A percentile compares a stretch with the other conserved stretches of the same genome.
Evolutionary conservation across 2,888 invertebrate genomes (phyloP).

Genomic region (Syrista parreyssii): DNA sequence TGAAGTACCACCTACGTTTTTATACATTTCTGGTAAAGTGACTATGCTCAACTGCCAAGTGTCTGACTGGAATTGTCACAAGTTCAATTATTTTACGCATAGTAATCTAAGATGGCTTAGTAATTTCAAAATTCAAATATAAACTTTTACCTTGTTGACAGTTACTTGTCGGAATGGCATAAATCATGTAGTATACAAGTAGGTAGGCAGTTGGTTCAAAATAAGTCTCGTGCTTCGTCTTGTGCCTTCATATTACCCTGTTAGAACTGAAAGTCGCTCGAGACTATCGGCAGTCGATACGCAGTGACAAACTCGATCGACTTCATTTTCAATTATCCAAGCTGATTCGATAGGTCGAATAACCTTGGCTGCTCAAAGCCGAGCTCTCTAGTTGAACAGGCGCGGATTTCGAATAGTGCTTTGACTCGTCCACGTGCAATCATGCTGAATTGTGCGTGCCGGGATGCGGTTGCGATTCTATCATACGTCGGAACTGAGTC

Average conservation of each 20-base stretch:
- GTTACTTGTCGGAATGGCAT: neutral
- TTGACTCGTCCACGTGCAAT: neutral
- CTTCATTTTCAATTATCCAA: neutral
- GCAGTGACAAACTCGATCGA: neutral
- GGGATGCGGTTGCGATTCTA: neutral
- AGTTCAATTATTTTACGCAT: conserved; percentile 1
- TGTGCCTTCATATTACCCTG: conserved; percentile 1
- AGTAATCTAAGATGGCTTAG: neutral
- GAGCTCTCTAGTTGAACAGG: neutral
- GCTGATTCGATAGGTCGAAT: neutral
- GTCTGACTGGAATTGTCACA: conserved; percentile 16
- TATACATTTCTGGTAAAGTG: conserved; percentile 17
- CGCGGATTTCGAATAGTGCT: neutral
- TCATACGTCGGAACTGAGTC: neutral
- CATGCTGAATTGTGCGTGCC: neutral
- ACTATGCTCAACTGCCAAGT: conserved; percentile 22
- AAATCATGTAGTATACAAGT: neutral
- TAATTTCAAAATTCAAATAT: neutral
- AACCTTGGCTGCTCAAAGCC: neutral
- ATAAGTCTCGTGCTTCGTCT: neutral
- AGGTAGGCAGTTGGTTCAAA: neutral
- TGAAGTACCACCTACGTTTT: conserved; percentile 12
- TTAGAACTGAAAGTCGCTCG: neutral
- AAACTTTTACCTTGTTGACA: neutral
- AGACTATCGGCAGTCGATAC: conserved; percentile 6